phyloP scores from a whole-genome alignment of 2,113 vertebrate species.

The Petrocephalus microphthalmus region DNA sequence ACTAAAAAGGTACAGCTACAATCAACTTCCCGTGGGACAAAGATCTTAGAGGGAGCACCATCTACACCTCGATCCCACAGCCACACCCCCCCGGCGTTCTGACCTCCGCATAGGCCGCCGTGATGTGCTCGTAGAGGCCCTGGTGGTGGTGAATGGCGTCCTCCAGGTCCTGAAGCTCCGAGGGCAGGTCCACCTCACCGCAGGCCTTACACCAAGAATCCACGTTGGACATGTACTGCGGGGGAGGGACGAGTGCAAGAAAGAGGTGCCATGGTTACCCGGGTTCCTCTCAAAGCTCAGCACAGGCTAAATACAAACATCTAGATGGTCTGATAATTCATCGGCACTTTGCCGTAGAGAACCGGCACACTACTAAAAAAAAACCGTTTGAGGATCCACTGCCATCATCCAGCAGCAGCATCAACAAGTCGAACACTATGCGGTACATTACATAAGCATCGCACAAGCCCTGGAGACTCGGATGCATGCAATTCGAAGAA shows the following conservation, averaged over 20 bases:
- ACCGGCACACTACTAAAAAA: neutral
- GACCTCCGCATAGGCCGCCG: constrained; percentile 91
- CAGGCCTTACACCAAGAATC: constrained; percentile 97
- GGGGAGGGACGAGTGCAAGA: neutral
- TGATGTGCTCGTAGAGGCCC: constrained; percentile 95
- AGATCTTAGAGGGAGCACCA: no score
- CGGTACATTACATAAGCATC: neutral
- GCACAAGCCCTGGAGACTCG: neutral
- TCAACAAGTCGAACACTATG: neutral
- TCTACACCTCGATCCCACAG: neutral
- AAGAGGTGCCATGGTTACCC: neutral
- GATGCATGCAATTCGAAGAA: neutral
- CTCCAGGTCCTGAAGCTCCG: constrained; percentile 93
- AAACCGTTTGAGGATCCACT: neutral
- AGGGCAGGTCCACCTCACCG: constrained; percentile 90
- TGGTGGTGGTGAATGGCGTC: constrained; percentile 97
- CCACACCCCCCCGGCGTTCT: neutral
- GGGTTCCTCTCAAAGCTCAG: neutral
- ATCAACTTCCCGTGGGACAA: neutral
- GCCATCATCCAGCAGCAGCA: neutral
- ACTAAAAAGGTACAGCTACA: neutral
- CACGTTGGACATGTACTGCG: constrained; percentile 94
- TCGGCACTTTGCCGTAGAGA: neutral
- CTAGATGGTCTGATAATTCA: neutral
- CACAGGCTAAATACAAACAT: neutral